A percentile compares a stretch with the other conserved stretches of the same genome.
These are phyloP conservation scores for Neodiprion virginianus DNA, from an alignment of 1,140 invertebrate species.

Conservation along the genomic window DNA sequence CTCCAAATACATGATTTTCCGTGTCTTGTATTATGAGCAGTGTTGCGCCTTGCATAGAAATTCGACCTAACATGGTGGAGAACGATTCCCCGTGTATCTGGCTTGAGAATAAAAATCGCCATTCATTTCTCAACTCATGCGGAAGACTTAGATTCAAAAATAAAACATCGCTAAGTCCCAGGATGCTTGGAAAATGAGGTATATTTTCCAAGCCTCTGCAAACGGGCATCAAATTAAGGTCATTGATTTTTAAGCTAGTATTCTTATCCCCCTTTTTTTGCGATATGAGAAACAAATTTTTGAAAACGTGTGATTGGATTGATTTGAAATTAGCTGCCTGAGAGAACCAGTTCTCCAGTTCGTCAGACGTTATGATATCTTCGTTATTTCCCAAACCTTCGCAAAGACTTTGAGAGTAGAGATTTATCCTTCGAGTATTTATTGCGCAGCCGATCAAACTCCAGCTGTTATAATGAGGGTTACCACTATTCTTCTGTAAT, in stretches of 20 bases:
- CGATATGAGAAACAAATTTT: conserved; percentile 55
- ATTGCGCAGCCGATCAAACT: conserved; percentile 58
- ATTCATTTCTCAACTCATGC: conserved; percentile 73
- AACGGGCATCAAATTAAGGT: conserved; percentile 62
- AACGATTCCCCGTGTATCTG: conserved; percentile 85
- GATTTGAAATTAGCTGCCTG: conserved; percentile 46
- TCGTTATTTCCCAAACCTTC: conserved; percentile 50
- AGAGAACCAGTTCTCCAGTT: conserved; percentile 52
- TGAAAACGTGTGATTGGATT: conserved; percentile 59
- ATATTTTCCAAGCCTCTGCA: conserved; percentile 70
- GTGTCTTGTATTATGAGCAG: conserved; percentile 80
- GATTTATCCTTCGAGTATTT: conserved; percentile 51
- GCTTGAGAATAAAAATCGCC: conserved; percentile 85
- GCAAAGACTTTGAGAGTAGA: conserved; percentile 53
- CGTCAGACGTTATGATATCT: conserved; percentile 43
- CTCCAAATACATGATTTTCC: conserved; percentile 87
- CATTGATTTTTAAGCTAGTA: conserved; percentile 49
- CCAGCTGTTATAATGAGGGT: conserved; percentile 51
- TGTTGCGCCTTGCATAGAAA: conserved; percentile 79
- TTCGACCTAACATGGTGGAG: conserved; percentile 78
- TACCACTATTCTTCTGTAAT: conserved; percentile 54
- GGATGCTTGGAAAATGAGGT: conserved; percentile 77
- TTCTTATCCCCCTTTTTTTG: conserved; percentile 60
- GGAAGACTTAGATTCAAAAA: conserved; percentile 81
- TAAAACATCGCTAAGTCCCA: conserved; percentile 78